Evolutionary conservation across 2,113 vertebrate genomes (phyloP).

Genomic region (Hoplias malabaricus): DNA sequence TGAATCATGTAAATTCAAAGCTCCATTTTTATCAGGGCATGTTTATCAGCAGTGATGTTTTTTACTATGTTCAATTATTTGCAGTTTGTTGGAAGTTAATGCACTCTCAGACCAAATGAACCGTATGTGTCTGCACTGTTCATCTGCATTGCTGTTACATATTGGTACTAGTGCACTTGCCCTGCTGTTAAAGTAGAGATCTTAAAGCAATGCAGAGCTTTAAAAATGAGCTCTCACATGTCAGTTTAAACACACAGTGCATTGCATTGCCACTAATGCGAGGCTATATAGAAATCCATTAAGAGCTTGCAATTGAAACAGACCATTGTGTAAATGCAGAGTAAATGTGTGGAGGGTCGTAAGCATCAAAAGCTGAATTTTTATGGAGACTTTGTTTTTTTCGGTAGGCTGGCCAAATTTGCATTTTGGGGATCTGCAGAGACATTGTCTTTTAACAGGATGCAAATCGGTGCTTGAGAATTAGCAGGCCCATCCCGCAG

Average conservation of each 20-base stretch:
- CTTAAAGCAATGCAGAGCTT: neutral
- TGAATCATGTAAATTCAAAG: neutral
- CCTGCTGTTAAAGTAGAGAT: neutral
- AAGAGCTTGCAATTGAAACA: neutral
- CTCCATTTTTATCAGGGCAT: neutral
- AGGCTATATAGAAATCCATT: no score
- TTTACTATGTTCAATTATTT: neutral
- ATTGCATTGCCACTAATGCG: no score
- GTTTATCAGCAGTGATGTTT: neutral
- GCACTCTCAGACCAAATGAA: neutral
- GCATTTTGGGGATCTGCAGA: neutral
- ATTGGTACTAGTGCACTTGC: neutral
- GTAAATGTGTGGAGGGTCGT: neutral
- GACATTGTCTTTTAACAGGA: conserved; percentile 1
- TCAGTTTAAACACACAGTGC: neutral
- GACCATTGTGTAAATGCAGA: neutral
- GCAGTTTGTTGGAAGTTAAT: neutral
- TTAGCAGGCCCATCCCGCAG: neutral
- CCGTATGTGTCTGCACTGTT: no score
- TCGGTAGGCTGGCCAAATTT: conserved; percentile 13
- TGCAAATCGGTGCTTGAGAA: conserved; percentile 19
- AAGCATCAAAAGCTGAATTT: neutral
- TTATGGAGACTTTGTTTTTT: neutral
- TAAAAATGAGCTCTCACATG: neutral
- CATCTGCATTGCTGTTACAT: neutral